Evolutionary conservation across 1,140 invertebrate genomes (phyloP).

Genomic region (Rhopalosiphum maidis): DNA sequence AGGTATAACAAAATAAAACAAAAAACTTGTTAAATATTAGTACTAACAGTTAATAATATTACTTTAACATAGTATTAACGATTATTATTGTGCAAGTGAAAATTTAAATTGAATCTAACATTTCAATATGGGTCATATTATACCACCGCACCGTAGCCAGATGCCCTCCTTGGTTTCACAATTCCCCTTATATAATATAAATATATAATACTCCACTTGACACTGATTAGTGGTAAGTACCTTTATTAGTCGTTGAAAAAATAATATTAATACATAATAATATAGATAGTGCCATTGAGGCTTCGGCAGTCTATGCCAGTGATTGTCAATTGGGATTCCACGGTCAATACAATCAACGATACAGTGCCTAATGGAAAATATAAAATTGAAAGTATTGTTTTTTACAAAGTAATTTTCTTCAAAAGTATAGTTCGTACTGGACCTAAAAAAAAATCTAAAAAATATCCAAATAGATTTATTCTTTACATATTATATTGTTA

Average conservation of each 20-base stretch:
- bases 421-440: too few relatives aligned
- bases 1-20: neutral
- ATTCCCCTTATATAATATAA: neutral
- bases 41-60: neutral
- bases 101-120: slow-evolving; percentile 4
- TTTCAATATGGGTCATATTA: neutral
- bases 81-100: neutral
- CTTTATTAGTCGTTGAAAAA: neutral
- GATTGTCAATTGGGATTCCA: neutral
- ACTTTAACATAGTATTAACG: neutral
- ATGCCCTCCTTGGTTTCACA: neutral
- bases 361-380: too few relatives aligned
- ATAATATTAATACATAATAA: neutral
- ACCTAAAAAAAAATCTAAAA: too few relatives aligned
- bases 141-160: neutral
- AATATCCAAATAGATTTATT: too few relatives aligned
- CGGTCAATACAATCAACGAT: neutral
- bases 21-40: neutral
- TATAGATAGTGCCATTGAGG: neutral
- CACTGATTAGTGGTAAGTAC: neutral
- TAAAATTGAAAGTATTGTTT: too few relatives aligned
- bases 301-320: neutral
- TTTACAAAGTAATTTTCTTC: too few relatives aligned
- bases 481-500: too few relatives aligned
- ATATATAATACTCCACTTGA: neutral